phyloP scores from a whole-genome alignment of 2,113 vertebrate species.

The Pelecanus crispus region DNA sequence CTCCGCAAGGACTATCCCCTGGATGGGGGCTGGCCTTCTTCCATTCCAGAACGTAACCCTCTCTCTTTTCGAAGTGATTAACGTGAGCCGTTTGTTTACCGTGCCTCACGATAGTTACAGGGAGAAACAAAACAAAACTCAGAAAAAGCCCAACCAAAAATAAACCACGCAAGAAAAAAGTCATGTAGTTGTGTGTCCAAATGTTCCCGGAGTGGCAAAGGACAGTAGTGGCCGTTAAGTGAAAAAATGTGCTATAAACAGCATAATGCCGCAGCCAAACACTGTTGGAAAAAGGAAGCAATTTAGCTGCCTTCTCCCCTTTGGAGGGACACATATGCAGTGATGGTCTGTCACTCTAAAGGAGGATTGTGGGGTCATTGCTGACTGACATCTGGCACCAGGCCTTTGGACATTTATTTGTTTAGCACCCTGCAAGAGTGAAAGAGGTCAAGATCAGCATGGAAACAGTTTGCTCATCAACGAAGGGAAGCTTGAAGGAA shows the following conservation, averaged over 20 bases:
- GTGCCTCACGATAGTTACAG: accelerated
- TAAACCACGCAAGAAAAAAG: neutral
- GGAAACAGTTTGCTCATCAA: neutral
- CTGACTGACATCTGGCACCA: neutral
- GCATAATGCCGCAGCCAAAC: accelerated
- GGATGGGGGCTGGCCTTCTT: no score
- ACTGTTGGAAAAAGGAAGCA: neutral
- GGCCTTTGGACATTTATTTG: neutral
- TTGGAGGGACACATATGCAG: accelerated
- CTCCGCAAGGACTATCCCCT: accelerated
- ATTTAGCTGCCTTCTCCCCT: neutral
- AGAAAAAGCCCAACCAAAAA: no score
- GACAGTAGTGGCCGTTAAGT: neutral
- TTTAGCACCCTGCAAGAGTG: neutral
- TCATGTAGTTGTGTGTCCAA: accelerated
- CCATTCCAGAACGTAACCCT: accelerated
- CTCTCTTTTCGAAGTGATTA: accelerated
- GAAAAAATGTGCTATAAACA: neutral
- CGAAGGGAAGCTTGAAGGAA: neutral
- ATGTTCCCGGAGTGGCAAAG: neutral
- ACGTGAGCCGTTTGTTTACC: no score
- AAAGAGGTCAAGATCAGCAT: neutral
- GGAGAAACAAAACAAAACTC: neutral
- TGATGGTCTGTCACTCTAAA: no score
- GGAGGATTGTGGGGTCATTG: no score